Conservation (phyloP, 2,888 invertebrate genomes). For the Cyaniris semiargus region DNA sequence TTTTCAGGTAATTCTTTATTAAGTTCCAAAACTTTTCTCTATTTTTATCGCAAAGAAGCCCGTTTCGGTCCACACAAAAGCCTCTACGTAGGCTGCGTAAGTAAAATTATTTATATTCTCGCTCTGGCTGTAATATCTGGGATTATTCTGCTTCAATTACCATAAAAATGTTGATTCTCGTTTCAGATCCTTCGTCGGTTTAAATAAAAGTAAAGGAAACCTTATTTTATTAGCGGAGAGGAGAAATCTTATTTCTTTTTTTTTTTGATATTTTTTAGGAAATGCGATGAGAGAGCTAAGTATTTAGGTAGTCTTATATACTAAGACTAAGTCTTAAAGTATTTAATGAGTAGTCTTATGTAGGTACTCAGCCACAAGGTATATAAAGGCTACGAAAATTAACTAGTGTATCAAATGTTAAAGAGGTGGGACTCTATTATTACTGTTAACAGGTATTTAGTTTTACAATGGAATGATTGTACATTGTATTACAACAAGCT, state of each 20-base stretch:
- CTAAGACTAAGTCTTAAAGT: too few species aligned
- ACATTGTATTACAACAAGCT: too few species aligned
- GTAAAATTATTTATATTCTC: slow-evolving; percentile 15
- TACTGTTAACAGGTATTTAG: too few species aligned
- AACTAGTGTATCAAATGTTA: too few species aligned
- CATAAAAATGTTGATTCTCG: slow-evolving; percentile 15
- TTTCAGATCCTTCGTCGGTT: slow-evolving; percentile 14
- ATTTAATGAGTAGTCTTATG: too few species aligned
- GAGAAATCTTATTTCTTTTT: not conserved
- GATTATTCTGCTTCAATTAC: slow-evolving; percentile 17
- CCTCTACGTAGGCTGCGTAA: not conserved
- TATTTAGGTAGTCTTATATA: not conserved
- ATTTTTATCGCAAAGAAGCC: not conserved
- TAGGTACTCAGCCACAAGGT: too few species aligned
- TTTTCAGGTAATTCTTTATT: too few species aligned
- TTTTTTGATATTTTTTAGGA: not conserved
- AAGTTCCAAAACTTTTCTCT: not conserved
- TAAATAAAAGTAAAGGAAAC: slow-evolving; percentile 16
- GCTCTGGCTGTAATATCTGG: slow-evolving; percentile 1
- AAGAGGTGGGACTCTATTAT: too few species aligned
- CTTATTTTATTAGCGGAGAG: not conserved
- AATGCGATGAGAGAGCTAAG: not conserved
- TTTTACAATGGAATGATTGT: too few species aligned
- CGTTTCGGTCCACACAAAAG: slow-evolving; percentile 1
- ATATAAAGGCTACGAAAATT: too few species aligned